Evolutionary conservation across 2,888 invertebrate species (phyloP), one percentile per base, ranked within the genome.

Genomic region (Rosalia funebris): DNA sequence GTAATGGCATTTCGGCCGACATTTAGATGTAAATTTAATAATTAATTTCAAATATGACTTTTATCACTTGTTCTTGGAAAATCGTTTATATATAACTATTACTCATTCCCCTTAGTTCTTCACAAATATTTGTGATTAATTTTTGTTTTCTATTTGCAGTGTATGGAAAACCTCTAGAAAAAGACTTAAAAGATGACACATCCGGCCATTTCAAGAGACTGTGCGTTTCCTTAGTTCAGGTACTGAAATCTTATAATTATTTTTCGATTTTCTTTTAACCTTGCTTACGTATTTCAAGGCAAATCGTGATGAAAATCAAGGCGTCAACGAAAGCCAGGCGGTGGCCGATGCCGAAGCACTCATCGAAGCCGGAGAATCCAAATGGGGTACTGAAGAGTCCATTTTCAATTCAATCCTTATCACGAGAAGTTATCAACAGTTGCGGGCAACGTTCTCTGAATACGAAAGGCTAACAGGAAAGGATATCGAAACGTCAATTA

Each of bases 171-270:
- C 81, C 88, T 60, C 82, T 97, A 66, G 96, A 96, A 78, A 88
- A 89, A 4, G 95, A 95, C 77, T 83, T 97, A 71, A 91, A 91
- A 78, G 93, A 91, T 48, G 98, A 98, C 80, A 96, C 96, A 4
- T 95, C 95, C 9, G 97, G 97, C n/a, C 92, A 95, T 81, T 98
- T 98, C 83, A 93, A 93, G 83, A 87, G 95, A 60, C 86, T 98
- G 47, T 89, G 96, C 72, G 91, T 97, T 15, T 95, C 96, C 0
- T 83, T 95, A 50, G 90, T 90, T 71, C 91, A 91, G 85, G 79
- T 79, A 72, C 71, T 7, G 7, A 3, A 11, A 2, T 34, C 3
- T 34, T 34, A 34, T n/a, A 7, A 9, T 9, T 25, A 3, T 25
- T 3, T 12, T 31, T 37, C 12, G 7, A n/a, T 41, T 36, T 16